Conservation (phyloP, 2,888 invertebrate species). For the Creontiades dilutus region DNA sequence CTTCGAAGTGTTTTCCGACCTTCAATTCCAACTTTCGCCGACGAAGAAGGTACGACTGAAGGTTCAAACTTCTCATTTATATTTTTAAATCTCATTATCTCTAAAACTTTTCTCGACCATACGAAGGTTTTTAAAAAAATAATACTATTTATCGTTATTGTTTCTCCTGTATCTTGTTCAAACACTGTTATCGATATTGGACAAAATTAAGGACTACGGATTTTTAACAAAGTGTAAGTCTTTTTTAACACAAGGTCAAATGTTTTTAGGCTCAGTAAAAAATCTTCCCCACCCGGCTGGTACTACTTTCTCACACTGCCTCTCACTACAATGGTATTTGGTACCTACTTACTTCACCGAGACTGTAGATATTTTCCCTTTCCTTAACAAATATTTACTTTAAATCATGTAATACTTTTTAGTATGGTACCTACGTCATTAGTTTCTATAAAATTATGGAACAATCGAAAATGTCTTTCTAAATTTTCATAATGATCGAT, state of each 20-base stretch:
- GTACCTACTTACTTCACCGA: too few relatives aligned
- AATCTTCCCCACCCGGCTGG: conserved; percentile 35
- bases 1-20: neutral
- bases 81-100: conserved; percentile 2
- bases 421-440: too few relatives aligned
- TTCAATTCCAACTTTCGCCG: neutral
- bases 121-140: neutral
- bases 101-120: neutral
- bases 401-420: too few relatives aligned
- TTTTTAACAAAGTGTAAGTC: neutral
- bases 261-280: neutral
- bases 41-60: neutral
- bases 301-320: neutral
- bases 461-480: too few relatives aligned
- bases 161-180: neutral
- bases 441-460: too few relatives aligned
- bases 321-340: too few relatives aligned
- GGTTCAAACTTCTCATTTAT: conserved; percentile 16
- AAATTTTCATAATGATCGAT: too few relatives aligned
- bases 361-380: too few relatives aligned
- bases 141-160: neutral
- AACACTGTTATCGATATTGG: neutral
- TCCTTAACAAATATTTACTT: too few relatives aligned
- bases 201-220: neutral
- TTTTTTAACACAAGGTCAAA: conserved; percentile 29